phyloP scores from a whole-genome alignment of 1,140 invertebrate species.

The Listronotus bonariensis region DNA sequence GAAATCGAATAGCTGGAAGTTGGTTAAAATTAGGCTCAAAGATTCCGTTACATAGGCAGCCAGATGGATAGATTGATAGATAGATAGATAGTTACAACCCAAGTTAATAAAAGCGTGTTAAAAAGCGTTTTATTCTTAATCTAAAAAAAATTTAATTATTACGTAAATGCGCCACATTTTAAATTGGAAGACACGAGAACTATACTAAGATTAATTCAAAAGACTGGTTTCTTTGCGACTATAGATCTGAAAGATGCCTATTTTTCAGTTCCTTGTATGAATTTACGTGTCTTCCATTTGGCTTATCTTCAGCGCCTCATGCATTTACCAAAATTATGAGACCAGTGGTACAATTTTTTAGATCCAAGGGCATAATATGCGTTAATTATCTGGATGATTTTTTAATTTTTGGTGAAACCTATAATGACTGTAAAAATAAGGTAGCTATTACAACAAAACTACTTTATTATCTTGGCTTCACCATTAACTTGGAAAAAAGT shows the following conservation, averaged over 20 bases:
- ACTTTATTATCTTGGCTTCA: neutral
- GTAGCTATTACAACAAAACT: no score
- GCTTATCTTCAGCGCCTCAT: neutral
- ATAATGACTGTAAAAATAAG: no score
- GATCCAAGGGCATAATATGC: neutral
- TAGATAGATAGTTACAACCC: no score
- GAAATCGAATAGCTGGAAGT: no score
- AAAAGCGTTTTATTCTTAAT: slow-evolving; percentile 38
- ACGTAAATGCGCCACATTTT: neutral
- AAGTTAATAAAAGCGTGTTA: no score
- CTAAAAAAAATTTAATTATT: slow-evolving; percentile 1
- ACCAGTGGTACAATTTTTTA: neutral
- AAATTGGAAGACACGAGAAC: slow-evolving; percentile 1
- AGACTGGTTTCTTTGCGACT: neutral
- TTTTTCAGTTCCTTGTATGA: slow-evolving; percentile 1
- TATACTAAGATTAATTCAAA: neutral
- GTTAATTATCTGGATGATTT: slow-evolving; percentile 19
- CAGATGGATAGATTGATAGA: no score
- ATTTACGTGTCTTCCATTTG: neutral
- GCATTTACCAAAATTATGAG: slow-evolving; percentile 7
- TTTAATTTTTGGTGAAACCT: slow-evolving; percentile 2
- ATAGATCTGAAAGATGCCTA: slow-evolving; percentile 7
- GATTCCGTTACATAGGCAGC: no score
- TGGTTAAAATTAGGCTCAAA: no score
- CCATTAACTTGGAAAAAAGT: neutral